Base-by-base conservation (phyloP, 2,113 vertebrate species). In the Eulacestoma nigropectus region DNA sequence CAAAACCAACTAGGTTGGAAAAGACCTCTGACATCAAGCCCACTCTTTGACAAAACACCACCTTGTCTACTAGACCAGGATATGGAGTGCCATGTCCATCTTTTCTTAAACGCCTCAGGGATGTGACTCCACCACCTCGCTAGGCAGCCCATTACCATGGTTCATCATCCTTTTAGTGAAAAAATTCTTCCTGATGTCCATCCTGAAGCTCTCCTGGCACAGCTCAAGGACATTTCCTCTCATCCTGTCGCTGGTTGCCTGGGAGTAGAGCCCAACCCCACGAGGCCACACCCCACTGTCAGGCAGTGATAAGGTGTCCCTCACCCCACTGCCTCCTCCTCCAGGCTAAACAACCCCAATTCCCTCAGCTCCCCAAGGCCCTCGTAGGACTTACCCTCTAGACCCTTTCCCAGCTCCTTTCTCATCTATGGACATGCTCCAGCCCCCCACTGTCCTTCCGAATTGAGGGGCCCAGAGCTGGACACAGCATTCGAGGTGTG, bases 241-340 rank as follows among this genome's bases (percentile, higher is more conserved):
- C 27, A 19, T 42, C 27, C 27, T 65, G 27, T 27, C 0, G 0
- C 67, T 65, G 30, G 8, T 4, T 74, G 33, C 52, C 33, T 52
- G 52, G 19, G 44, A 65, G 52, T 19, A 81, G 52, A 67, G 52
- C 23, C 37, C 5, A 8, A 27, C 10, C 10, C 6, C 37, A 26
- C 4, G 2, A 14, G 68, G 33, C 37, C 60, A 42, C 50, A 52
- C 7, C 23, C 9, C 29, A 33, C 77, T 67, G 44, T 59, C 52
- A 44, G 22, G 68, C 15, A 65, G 32, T 8, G 10, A 23, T 10
- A 26, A 64, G 12, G 27, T 13, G 21, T 26, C 42, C 16, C n/a
- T n/a, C 50, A 52, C 7, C 23, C 9, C 29, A 33, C 77, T 67
- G 44, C 42, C 16, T n/a, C n/a, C n/a, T 25, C 30, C 35, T 41